Evolutionary conservation across 2,888 invertebrate species (phyloP), one percentile per base, ranked within the genome.

Genomic region (Epinotia brunnichana): DNA sequence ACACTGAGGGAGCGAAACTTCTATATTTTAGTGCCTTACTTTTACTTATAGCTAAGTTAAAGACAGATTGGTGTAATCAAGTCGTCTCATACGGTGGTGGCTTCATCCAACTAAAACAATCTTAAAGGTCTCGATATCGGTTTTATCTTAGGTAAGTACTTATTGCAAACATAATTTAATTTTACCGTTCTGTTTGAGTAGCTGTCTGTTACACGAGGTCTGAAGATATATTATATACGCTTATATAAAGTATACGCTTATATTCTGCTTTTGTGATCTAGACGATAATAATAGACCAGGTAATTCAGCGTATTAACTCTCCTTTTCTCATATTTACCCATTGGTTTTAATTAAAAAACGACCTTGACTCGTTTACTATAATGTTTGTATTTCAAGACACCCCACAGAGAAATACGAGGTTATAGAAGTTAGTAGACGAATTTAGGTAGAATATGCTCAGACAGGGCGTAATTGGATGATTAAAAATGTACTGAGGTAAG

Each of bases 381-480:
- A 53, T 15, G 64, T 19, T 21, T n/a, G 19, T 1, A 35, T 53
- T 53, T 19, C 19, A 1, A 9, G 7, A 9, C 3, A 7, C 17
- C 7, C 9, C 2, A 53, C 10, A 35, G 9, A 13, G 15, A 29
- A 0, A 39, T 54, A 19, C 13, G 19, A 39, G 64, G 17, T 54
- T 35, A 10, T 17, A 35, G 9, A 39, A 54, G 35, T 54, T 39
- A 64, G 17, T 13, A 11, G 17, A 13, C 17, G 19, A 64, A 53
- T 64, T 63, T 64, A n/a, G n/a, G 39, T 29, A 48, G 63, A 21
- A 63, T 39, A 51, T 57, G 11, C 35, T 41, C 54, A 48, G 63
- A 48, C 29, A 35, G n/a, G 19, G n/a, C 35, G 48, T 39, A 63
- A 70, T 63, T 70, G 56, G 44, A 7, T 62, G 51, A 53, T 69